These are phyloP conservation scores for Syrrhaptes paradoxus DNA, from an alignment of 2,113 vertebrate species.

Conservation along the genomic window DNA sequence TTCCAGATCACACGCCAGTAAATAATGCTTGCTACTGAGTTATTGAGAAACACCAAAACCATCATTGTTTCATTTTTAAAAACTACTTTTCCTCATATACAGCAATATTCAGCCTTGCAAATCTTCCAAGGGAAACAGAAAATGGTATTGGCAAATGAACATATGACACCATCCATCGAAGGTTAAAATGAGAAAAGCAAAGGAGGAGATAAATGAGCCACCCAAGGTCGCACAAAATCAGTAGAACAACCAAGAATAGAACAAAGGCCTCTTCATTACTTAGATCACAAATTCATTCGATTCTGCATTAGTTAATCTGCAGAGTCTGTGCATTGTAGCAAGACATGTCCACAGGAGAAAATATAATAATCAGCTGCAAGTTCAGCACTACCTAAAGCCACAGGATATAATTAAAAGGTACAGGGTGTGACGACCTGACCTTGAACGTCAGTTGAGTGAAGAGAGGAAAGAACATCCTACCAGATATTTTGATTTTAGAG, in stretches of 20 bases:
- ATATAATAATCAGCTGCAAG: slow-evolving; percentile 25
- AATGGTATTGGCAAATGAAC: slow-evolving; percentile 5
- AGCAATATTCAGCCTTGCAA: not conserved
- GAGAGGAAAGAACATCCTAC: not conserved
- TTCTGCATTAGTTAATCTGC: slow-evolving; percentile 54
- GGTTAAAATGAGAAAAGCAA: slow-evolving; percentile 28
- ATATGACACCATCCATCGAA: not conserved
- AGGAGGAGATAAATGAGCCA: not conserved
- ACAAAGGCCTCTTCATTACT: slow-evolving; percentile 52
- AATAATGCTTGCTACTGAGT: not conserved
- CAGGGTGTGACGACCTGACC: not conserved
- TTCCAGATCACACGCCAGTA: not conserved
- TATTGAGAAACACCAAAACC: not conserved
- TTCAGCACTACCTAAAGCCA: slow-evolving; percentile 42
- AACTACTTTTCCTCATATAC: not conserved
- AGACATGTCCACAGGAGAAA: slow-evolving; percentile 50
- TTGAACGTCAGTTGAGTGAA: not conserved
- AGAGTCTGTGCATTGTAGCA: slow-evolving; percentile 3
- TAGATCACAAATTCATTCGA: slow-evolving; percentile 37
- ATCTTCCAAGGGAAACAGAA: not conserved
- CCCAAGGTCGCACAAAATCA: slow-evolving; percentile 47
- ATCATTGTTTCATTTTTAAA: not conserved
- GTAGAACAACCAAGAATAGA: slow-evolving; percentile 55
- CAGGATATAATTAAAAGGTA: slow-evolving; percentile 25
- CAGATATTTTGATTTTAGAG: not conserved